phyloP scores from a whole-genome alignment of 2,888 invertebrate species.

The Cataglyphis albicans region DNA sequence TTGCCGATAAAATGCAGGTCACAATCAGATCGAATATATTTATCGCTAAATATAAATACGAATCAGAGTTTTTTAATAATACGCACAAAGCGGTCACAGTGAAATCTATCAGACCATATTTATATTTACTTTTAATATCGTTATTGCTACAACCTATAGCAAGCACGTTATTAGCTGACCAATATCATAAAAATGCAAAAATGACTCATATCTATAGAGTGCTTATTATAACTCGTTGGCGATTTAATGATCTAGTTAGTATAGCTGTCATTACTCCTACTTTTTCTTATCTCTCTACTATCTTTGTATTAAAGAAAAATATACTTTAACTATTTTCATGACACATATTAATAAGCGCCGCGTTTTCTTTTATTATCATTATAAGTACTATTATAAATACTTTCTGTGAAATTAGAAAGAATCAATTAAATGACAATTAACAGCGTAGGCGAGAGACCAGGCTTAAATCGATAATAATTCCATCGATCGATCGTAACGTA shows the following conservation, averaged over 20 bases:
- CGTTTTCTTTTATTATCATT: neutral
- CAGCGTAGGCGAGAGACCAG: neutral
- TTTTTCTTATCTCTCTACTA: neutral
- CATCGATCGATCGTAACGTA: conserved; percentile 17
- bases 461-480: conserved; percentile 24
- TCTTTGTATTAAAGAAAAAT: neutral
- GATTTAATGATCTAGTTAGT: conserved; percentile 5
- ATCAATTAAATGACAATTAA: conserved; percentile 18
- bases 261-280: neutral
- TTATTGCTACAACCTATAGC: conserved; percentile 8
- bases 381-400: neutral
- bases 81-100: neutral
- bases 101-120: conserved; percentile 9
- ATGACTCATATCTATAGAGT: conserved; percentile 35
- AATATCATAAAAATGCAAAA: conserved; percentile 14
- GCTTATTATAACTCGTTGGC: conserved; percentile 6
- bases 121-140: conserved; percentile 7
- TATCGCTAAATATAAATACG: neutral
- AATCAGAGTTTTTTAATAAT: neutral
- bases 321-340: neutral
- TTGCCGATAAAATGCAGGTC: neutral
- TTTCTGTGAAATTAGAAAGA: neutral
- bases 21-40: neutral
- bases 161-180: conserved; percentile 8
- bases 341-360: neutral